Evolutionary conservation across 2,797 vertebrate genomes (phyloP).

Genomic region (Phoebastria nigripes): DNA sequence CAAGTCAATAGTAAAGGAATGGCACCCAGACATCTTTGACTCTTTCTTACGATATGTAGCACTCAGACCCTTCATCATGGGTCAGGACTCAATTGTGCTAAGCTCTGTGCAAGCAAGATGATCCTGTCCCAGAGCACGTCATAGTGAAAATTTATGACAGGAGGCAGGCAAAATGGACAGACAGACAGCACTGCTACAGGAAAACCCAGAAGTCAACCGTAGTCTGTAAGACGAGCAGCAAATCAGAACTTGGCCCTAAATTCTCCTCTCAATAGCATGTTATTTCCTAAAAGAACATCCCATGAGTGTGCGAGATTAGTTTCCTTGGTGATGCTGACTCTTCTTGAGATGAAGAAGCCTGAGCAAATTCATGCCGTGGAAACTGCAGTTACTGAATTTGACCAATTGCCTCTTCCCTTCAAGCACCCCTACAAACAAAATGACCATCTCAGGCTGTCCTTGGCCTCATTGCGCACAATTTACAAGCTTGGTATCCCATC

Average conservation of each 20-base stretch:
- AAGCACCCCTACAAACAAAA: neutral
- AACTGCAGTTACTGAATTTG: neutral
- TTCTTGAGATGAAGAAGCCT: neutral
- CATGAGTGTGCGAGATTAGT: accelerated
- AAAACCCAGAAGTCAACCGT: neutral
- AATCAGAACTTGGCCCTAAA: neutral
- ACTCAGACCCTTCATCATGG: neutral
- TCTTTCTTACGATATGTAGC: neutral
- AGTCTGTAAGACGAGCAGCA: neutral
- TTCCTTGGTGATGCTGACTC: neutral
- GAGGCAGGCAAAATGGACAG: neutral
- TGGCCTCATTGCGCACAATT: neutral
- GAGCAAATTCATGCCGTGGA: neutral
- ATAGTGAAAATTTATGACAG: neutral
- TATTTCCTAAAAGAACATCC: neutral
- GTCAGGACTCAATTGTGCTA: neutral
- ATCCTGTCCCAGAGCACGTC: neutral
- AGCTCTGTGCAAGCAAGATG: neutral
- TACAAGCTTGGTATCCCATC: neutral
- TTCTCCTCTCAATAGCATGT: neutral
- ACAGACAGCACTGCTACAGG: neutral
- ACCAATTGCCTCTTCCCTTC: neutral
- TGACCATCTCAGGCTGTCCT: neutral
- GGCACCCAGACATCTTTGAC: neutral
- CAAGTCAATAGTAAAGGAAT: neutral